Percentiles rank a stretch among this genome's conserved stretches.
These are phyloP conservation scores for Varanus komodoensis DNA, from an alignment of 2,113 vertebrate genomes.

Conservation along the genomic window DNA sequence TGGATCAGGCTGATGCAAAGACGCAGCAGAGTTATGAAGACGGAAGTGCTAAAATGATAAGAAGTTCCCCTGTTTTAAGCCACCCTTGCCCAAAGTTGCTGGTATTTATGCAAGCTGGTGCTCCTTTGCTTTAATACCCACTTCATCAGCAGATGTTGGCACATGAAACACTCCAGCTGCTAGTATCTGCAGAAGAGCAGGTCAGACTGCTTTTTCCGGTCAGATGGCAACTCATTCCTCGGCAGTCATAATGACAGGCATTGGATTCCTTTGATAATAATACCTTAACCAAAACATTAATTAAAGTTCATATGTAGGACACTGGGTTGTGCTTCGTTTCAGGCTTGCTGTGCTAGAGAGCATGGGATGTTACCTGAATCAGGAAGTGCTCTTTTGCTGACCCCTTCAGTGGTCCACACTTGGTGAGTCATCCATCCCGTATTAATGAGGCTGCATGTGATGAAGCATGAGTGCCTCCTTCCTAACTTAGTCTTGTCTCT, in stretches of 20 bases:
- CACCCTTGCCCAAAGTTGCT: no score
- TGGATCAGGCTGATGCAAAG: no score
- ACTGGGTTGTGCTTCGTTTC: background rate
- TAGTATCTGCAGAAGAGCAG: background rate
- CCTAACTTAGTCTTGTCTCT: background rate
- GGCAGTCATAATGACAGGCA: background rate
- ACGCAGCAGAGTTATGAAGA: no score
- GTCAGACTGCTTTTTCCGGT: background rate
- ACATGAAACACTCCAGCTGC: background rate
- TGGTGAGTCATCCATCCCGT: background rate
- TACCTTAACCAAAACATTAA: background rate
- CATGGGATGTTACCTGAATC: constrained; percentile 44
- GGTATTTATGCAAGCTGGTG: no score
- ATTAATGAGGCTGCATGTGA: background rate
- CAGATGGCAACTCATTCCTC: background rate
- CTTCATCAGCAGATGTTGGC: background rate
- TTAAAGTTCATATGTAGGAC: background rate
- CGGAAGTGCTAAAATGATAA: no score
- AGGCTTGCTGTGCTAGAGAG: constrained; percentile 29
- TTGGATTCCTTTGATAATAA: background rate
- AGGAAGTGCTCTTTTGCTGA: constrained; percentile 31
- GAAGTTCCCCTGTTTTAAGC: no score
- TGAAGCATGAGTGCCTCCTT: constrained; percentile 11
- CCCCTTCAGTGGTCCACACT: background rate
- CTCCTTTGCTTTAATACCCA: no score